phyloP scores from a whole-genome alignment of 2,113 vertebrate species.

The Ginglymostoma cirratum region DNA sequence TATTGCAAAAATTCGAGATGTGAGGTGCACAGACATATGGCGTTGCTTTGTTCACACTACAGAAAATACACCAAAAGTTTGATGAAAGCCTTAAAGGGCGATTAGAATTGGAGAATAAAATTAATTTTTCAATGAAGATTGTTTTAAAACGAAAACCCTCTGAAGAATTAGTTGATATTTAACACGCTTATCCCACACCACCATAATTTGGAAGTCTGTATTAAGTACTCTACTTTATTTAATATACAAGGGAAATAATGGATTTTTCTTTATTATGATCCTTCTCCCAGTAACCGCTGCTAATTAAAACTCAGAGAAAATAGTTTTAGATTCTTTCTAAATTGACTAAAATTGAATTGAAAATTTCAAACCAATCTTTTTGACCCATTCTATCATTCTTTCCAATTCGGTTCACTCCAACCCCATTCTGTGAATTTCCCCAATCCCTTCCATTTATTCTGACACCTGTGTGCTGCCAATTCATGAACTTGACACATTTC shows the following conservation, averaged over 20 bases:
- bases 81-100: neutral
- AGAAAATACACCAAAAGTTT: neutral
- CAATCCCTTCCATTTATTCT: neutral
- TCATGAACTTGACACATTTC: neutral
- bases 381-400: neutral
- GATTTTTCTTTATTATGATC: too few species aligned
- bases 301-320: neutral
- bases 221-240: neutral
- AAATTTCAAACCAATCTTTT: neutral
- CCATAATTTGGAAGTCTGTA: neutral
- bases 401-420: too few species aligned
- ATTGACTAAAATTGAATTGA: neutral
- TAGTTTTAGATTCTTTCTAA: neutral
- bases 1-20: too few species aligned
- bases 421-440: neutral
- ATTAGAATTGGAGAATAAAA: neutral
- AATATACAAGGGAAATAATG: too few species aligned
- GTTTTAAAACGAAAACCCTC: neutral
- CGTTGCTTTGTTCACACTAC: neutral
- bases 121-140: neutral
- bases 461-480: neutral
- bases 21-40: neutral
- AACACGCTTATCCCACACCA: too few species aligned
- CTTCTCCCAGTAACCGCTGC: neutral
- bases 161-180: neutral